Conservation (phyloP, 2,888 invertebrate species). For the Gymnosoma rotundatum region DNA sequence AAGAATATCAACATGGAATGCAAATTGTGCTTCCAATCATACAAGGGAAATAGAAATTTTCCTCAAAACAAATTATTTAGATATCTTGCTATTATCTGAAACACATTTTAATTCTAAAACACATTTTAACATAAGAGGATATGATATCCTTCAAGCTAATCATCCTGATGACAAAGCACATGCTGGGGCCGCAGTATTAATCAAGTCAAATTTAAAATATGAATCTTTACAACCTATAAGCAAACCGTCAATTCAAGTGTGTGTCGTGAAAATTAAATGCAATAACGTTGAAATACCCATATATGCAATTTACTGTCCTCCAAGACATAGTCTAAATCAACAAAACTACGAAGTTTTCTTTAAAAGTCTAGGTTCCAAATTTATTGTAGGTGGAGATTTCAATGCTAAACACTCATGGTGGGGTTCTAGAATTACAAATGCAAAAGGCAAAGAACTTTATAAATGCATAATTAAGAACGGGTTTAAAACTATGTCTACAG, state of each 20-base stretch:
- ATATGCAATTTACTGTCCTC: conserved; percentile 51
- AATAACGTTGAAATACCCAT: conserved; percentile 4
- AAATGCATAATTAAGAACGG: conserved; percentile 38
- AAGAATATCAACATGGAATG: background rate
- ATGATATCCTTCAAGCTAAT: background rate
- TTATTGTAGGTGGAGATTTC: too few relatives aligned
- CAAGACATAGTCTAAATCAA: conserved; percentile 30
- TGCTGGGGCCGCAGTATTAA: background rate
- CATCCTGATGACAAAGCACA: background rate
- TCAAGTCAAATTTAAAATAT: background rate
- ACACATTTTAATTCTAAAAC: conserved; percentile 3
- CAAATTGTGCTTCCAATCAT: background rate
- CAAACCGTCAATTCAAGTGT: background rate
- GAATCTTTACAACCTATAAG: background rate
- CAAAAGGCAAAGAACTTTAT: conserved; percentile 42
- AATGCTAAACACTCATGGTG: conserved; percentile 40
- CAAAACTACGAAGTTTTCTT: conserved; percentile 35
- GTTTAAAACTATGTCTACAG: conserved; percentile 36
- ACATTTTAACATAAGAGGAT: too few relatives aligned
- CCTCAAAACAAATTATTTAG: background rate
- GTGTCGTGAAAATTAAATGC: conserved; percentile 36
- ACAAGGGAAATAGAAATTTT: background rate
- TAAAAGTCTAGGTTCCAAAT: background rate
- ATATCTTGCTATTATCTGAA: background rate
- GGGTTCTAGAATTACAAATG: conserved; percentile 59